Evolutionary conservation across 2,113 vertebrate species (phyloP).

Genomic region (Balaenoptera acutorostrata): DNA sequence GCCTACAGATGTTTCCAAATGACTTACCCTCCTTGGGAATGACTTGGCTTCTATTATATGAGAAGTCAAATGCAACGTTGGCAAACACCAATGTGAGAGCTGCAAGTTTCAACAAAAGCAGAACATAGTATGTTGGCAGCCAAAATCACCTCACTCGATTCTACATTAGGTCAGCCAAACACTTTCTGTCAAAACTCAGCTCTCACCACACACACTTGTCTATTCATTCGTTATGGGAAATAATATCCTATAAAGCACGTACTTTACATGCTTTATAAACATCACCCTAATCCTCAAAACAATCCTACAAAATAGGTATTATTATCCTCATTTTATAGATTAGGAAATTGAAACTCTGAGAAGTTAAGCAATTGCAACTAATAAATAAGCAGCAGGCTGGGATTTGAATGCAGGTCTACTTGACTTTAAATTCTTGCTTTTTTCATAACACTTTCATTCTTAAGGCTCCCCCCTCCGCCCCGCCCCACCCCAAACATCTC

Average conservation of each 20-base stretch:
- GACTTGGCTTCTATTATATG: background rate
- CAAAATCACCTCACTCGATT: background rate
- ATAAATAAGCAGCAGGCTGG: background rate
- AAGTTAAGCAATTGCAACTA: background rate
- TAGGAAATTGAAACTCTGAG: background rate
- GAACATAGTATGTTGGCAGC: background rate
- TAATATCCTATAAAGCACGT: background rate
- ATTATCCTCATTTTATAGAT: conserved; percentile 7
- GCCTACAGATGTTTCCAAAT: conserved; percentile 22
- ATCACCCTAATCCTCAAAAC: background rate
- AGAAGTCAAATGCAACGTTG: conserved; percentile 6
- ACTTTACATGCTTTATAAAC: background rate
- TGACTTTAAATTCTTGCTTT: conserved; percentile 34
- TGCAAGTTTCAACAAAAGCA: conserved; percentile 45
- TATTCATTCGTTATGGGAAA: background rate
- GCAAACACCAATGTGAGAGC: conserved; percentile 9
- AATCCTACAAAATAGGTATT: background rate
- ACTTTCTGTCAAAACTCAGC: background rate
- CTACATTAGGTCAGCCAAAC: background rate
- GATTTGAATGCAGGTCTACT: background rate
- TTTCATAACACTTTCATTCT: conserved; percentile 20
- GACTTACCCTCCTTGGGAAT: background rate
- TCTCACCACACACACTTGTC: background rate
- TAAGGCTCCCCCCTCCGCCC: background rate
- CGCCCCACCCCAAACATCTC: background rate